Conservation (phyloP, 2,888 invertebrate genomes). For the Stenolophus ochropezus region DNA sequence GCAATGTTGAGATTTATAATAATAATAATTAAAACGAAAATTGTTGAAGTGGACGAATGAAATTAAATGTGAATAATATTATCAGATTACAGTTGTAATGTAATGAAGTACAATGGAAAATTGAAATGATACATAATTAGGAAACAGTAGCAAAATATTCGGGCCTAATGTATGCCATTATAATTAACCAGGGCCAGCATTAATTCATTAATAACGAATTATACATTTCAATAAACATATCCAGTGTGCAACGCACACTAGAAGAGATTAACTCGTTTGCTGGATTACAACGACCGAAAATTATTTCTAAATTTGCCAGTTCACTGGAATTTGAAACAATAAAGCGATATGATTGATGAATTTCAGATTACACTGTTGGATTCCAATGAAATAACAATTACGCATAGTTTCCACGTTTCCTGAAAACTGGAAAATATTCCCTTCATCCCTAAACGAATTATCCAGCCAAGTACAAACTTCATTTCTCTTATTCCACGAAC, state of each 20-base stretch:
- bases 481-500: no score
- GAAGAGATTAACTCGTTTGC: constrained; percentile 18
- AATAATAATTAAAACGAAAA: no score
- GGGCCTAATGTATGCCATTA: neutral
- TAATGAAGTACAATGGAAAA: neutral
- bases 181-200: neutral
- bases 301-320: constrained; percentile 45
- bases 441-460: constrained; percentile 25
- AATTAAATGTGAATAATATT: no score
- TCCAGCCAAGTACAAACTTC: no score
- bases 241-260: neutral
- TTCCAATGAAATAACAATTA: constrained; percentile 45
- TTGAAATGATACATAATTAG: constrained; percentile 2
- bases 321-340: constrained; percentile 26
- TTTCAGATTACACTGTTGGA: constrained; percentile 38
- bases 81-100: neutral
- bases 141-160: neutral
- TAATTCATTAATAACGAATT: constrained; percentile 15
- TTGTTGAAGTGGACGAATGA: no score
- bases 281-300: constrained; percentile 24
- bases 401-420: constrained; percentile 35
- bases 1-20: no score
- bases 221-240: constrained; percentile 7
- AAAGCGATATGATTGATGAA: constrained; percentile 44
- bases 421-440: constrained; percentile 30